These are phyloP conservation scores for Pharmacophagus antenor DNA, from an alignment of 2,888 invertebrate species.

Conservation along the genomic window DNA sequence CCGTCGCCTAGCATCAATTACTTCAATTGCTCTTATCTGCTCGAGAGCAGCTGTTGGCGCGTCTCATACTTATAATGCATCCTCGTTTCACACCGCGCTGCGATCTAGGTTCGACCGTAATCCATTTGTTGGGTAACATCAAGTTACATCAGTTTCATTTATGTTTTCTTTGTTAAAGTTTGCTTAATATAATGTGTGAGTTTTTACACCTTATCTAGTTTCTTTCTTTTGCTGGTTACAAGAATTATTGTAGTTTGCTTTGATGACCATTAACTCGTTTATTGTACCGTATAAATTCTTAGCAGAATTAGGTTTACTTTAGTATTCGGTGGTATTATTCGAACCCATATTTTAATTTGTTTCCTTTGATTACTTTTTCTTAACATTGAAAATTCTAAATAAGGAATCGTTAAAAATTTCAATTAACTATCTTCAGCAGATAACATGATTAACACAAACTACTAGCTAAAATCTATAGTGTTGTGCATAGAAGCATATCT, in stretches of 20 bases:
- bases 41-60: slow-evolving; percentile 46
- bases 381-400: no score
- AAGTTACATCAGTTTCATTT: slow-evolving; percentile 38
- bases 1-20: slow-evolving; percentile 55
- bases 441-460: no score
- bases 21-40: slow-evolving; percentile 54
- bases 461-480: slow-evolving; percentile 30
- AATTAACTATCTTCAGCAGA: no score
- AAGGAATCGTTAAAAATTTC: no score
- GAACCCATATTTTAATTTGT: no score
- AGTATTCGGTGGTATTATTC: no score
- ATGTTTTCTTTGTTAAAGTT: slow-evolving; percentile 40
- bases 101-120: slow-evolving; percentile 43
- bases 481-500: slow-evolving; percentile 7
- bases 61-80: slow-evolving; percentile 41
- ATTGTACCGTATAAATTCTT: no score
- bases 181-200: slow-evolving; percentile 2
- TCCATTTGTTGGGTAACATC: slow-evolving; percentile 47
- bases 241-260: no score
- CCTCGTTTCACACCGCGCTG: slow-evolving; percentile 28
- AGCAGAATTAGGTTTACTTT: no score
- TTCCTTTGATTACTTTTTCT: no score
- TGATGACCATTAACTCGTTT: no score
- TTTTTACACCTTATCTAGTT: slow-evolving; percentile 6
- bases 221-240: no score